Conservation (phyloP, 2,888 invertebrate species). For the Chrysolina haemoptera region DNA sequence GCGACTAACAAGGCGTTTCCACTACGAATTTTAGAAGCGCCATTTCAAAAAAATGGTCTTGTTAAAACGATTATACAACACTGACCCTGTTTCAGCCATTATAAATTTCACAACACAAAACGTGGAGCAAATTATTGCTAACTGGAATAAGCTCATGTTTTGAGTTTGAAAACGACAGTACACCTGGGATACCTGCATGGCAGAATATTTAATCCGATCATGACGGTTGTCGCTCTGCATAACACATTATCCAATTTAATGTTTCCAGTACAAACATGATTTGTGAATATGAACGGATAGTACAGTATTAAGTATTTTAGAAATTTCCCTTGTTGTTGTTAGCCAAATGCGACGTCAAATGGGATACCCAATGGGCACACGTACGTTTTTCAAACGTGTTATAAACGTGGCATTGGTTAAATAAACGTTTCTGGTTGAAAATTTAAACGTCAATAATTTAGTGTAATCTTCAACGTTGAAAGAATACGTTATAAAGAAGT, state of each 20-base stretch:
- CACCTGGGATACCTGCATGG: constrained; percentile 19
- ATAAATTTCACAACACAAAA: neutral
- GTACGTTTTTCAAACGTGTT: no score
- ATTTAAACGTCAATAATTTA: no score
- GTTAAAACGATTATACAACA: neutral
- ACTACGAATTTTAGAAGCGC: no score
- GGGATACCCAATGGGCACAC: no score
- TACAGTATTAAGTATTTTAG: neutral
- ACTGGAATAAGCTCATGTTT: neutral
- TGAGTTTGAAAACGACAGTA: neutral
- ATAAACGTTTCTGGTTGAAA: no score
- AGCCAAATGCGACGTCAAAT: neutral
- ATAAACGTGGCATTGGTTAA: no score
- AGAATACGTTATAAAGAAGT: no score
- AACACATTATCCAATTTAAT: constrained; percentile 21
- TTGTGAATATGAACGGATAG: neutral
- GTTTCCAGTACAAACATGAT: neutral
- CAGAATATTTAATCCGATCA: constrained; percentile 21
- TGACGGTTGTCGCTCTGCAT: constrained; percentile 15
- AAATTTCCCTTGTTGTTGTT: neutral
- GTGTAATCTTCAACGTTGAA: no score
- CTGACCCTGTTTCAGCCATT: neutral
- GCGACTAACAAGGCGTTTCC: no score
- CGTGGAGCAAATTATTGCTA: neutral
- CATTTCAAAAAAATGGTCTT: neutral